Percentiles rank a stretch among this genome's conserved stretches.
Evolutionary conservation across 2,797 vertebrate genomes (phyloP).

Genomic region (Chaunax sp.): DNA sequence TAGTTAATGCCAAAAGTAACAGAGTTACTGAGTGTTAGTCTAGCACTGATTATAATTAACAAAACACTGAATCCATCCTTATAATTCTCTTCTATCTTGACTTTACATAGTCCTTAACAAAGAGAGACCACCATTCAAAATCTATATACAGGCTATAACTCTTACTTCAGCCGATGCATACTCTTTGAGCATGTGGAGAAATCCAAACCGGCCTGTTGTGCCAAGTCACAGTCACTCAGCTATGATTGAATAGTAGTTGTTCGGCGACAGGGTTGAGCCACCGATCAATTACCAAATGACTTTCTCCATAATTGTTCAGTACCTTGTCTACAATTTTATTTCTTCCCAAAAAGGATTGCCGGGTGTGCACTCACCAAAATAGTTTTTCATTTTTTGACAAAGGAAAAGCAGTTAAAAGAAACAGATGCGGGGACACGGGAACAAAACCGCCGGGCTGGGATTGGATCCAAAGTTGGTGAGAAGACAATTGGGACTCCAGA

Average conservation of each 20-base stretch:
- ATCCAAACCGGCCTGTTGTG: conserved; percentile 8
- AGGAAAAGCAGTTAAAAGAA: conserved; percentile 31
- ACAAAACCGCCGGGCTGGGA: conserved; percentile 26
- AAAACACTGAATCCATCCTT: no score
- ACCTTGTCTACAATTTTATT: conserved; percentile 34
- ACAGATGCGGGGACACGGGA: conserved; percentile 25
- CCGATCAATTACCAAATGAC: conserved; percentile 60
- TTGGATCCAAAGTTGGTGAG: conserved; percentile 39
- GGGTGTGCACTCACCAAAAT: conserved; percentile 29
- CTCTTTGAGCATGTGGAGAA: neutral
- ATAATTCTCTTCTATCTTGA: no score
- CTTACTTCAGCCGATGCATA: no score
- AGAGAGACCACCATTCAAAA: no score
- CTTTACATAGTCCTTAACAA: no score
- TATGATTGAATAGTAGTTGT: conserved; percentile 4
- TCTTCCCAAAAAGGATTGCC: conserved; percentile 34
- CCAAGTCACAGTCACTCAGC: conserved; percentile 12
- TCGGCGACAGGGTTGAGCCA: conserved; percentile 16
- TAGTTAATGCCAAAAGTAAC: no score
- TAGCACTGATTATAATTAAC: no score
- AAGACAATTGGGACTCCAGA: conserved; percentile 21
- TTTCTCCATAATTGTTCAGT: conserved; percentile 37
- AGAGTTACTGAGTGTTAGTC: no score
- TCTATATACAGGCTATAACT: no score
- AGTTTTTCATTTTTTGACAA: conserved; percentile 5